Percentiles rank a stretch among this genome's conserved stretches.
These are phyloP conservation scores for Neogale vison DNA, from an alignment of 2,113 vertebrate species.

Conservation along the genomic window DNA sequence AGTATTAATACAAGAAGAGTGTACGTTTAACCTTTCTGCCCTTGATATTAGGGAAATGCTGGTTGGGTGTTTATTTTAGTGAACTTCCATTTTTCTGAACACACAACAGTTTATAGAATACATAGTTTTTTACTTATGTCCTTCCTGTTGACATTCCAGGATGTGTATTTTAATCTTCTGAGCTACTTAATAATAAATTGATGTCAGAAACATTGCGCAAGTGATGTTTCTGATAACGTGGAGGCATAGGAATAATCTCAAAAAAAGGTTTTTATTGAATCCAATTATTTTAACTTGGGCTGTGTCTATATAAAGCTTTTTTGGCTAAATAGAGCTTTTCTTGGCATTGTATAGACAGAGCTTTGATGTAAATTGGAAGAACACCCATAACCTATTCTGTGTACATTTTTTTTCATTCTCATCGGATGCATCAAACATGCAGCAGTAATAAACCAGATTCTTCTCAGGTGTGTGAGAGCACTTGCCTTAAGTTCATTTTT, in stretches of 20 bases:
- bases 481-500: slow-evolving; percentile 67
- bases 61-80: slow-evolving; percentile 5
- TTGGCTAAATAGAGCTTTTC: slow-evolving; percentile 33
- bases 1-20: slow-evolving; percentile 5
- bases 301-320: slow-evolving; percentile 70
- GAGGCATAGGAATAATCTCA: slow-evolving; percentile 29
- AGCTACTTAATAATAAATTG: slow-evolving; percentile 17
- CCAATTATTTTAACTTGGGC: slow-evolving; percentile 48
- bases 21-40: slow-evolving; percentile 27
- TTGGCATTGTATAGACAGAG: slow-evolving; percentile 70
- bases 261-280: slow-evolving; percentile 38
- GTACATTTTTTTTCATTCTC: slow-evolving; percentile 71
- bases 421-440: slow-evolving; percentile 68
- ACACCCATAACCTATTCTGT: slow-evolving; percentile 61
- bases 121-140: not conserved
- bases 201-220: slow-evolving; percentile 42
- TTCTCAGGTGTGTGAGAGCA: slow-evolving; percentile 73
- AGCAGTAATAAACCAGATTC: slow-evolving; percentile 72
- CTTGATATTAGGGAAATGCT: slow-evolving; percentile 25
- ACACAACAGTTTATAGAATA: not conserved
- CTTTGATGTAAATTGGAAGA: slow-evolving; percentile 62
- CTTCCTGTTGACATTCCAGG: slow-evolving; percentile 15
- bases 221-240: slow-evolving; percentile 29
- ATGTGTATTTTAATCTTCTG: slow-evolving; percentile 42
- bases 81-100: slow-evolving; percentile 34